phyloP scores from a whole-genome alignment of 2,113 vertebrate species.

The Synodontis membranacea region DNA sequence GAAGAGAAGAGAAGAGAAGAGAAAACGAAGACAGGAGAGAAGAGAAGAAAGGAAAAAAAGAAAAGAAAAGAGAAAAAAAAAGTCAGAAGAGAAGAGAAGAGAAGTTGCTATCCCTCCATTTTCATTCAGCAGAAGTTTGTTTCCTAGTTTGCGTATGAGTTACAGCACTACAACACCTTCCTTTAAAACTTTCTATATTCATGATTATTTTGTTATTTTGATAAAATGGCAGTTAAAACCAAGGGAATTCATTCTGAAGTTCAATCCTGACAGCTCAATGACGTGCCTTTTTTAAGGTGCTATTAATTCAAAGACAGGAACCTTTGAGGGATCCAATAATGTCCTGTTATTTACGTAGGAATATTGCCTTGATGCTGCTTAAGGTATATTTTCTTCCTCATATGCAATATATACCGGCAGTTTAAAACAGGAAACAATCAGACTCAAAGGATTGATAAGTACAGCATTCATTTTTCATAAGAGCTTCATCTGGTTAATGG shows the following conservation, averaged over 20 bases:
- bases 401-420: neutral
- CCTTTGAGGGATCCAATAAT: neutral
- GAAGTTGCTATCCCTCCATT: neutral
- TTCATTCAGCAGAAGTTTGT: neutral
- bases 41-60: too few species aligned
- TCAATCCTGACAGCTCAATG: neutral
- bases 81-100: neutral
- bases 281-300: neutral
- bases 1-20: neutral
- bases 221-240: neutral
- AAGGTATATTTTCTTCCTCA: neutral
- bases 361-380: neutral
- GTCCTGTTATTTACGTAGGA: neutral
- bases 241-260: neutral
- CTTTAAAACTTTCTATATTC: neutral
- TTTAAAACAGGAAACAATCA: neutral
- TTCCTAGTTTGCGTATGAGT: neutral
- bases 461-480: conserved; percentile 1
- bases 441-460: neutral
- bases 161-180: neutral
- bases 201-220: too few species aligned
- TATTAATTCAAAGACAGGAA: neutral
- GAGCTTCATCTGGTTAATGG: neutral
- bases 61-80: neutral
- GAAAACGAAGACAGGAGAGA: too few species aligned